phyloP scores from a whole-genome alignment of 2,888 invertebrate genomes.

The Andrena haemorrhoa region DNA sequence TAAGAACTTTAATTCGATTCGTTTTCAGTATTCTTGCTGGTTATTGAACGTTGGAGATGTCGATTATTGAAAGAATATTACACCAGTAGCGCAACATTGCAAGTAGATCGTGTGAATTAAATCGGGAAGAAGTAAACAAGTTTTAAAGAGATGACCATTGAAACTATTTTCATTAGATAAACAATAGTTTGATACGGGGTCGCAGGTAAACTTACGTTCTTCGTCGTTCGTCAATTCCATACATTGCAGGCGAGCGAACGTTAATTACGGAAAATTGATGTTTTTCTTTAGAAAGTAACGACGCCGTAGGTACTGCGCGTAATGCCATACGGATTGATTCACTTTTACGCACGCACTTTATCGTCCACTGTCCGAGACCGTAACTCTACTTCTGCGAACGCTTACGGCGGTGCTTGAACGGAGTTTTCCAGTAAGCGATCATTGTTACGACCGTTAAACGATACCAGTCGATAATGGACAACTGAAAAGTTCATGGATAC shows the following conservation, averaged over 20 bases:
- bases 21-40: neutral
- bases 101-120: neutral
- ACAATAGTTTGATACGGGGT: neutral
- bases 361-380: conserved; percentile 41
- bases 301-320: conserved; percentile 51
- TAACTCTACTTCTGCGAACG: conserved; percentile 44
- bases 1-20: neutral
- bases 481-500: conserved; percentile 2
- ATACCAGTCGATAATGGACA: conserved; percentile 67
- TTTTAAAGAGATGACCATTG: neutral
- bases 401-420: conserved; percentile 55
- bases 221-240: neutral
- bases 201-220: conserved; percentile 35
- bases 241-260: neutral
- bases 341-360: conserved; percentile 62
- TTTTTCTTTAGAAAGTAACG: conserved; percentile 54
- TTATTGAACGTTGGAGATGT: neutral
- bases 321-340: conserved; percentile 66
- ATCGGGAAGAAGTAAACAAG: neutral
- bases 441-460: conserved; percentile 47
- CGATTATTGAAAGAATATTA: neutral
- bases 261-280: conserved; percentile 47
- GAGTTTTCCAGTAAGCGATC: conserved; percentile 56
- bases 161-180: neutral
- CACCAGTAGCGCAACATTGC: neutral